phyloP scores from a whole-genome alignment of 2,797 vertebrate genomes.

The Thalassophryne amazonica region DNA sequence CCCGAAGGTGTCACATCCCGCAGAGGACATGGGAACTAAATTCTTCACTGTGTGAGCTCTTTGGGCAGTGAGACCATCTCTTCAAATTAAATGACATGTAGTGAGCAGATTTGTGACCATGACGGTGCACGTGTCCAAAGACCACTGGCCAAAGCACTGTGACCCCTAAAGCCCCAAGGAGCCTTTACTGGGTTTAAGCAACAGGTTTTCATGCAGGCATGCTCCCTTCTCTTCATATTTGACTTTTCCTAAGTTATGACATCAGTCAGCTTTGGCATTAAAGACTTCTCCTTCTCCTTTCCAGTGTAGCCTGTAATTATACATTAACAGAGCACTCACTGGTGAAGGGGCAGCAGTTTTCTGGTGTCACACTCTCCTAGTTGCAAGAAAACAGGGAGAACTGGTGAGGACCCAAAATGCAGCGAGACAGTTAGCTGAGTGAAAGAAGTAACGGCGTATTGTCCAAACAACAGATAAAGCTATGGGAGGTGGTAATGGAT shows the following conservation, averaged over 20 bases:
- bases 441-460: too few relatives aligned
- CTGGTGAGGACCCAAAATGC: too few relatives aligned
- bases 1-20: slow-evolving; percentile 19
- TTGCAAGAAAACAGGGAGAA: too few relatives aligned
- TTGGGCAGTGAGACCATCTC: neutral
- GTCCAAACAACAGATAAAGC: too few relatives aligned
- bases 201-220: neutral
- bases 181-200: slow-evolving; percentile 1
- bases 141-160: slow-evolving; percentile 3
- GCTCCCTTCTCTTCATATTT: slow-evolving; percentile 17
- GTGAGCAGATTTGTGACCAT: neutral
- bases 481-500: too few relatives aligned
- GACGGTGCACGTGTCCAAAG: neutral
- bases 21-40: slow-evolving; percentile 6
- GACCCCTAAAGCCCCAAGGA: slow-evolving; percentile 1
- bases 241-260: slow-evolving; percentile 32
- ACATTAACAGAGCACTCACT: too few relatives aligned
- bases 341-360: too few relatives aligned
- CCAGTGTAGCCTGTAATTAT: too few relatives aligned
- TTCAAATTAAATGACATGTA: slow-evolving; percentile 12
- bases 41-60: neutral
- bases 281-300: too few relatives aligned
- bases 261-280: slow-evolving; percentile 27
- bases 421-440: too few relatives aligned
- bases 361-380: too few relatives aligned